phyloP scores from a whole-genome alignment of 1,140 invertebrate genomes.

The Vollenhovia emeryi region DNA sequence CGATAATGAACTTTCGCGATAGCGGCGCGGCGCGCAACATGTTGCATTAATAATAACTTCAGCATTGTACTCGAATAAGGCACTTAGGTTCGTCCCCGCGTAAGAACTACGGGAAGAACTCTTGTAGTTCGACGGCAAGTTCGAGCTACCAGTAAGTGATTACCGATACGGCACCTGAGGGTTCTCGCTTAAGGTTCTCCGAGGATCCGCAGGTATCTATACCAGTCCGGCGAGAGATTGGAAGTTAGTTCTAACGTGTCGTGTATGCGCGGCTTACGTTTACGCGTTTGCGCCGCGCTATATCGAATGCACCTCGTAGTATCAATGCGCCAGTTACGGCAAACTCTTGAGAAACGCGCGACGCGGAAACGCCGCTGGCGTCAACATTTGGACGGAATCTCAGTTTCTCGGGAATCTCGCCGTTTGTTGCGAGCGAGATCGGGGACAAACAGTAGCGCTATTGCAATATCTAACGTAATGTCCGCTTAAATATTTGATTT shows the following conservation, averaged over 20 bases:
- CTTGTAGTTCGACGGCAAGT: slow-evolving; percentile 47
- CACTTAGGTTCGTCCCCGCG: slow-evolving; percentile 10
- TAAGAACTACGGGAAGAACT: slow-evolving; percentile 39
- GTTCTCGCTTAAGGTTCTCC: slow-evolving; percentile 13
- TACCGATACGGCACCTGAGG: slow-evolving; percentile 37
- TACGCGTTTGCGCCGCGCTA: slow-evolving; percentile 6
- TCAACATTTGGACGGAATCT: slow-evolving; percentile 38
- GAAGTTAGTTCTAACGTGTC: slow-evolving; percentile 29
- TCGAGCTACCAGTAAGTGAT: slow-evolving; percentile 35
- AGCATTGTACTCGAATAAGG: slow-evolving; percentile 30
- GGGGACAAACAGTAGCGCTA: slow-evolving; percentile 33
- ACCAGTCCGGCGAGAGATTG: not conserved
- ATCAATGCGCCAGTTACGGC: slow-evolving; percentile 13
- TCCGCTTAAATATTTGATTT: slow-evolving; percentile 57
- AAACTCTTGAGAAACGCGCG: slow-evolving; percentile 32
- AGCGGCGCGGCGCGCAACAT: slow-evolving; percentile 5
- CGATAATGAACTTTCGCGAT: slow-evolving; percentile 41
- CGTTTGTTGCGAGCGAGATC: slow-evolving; percentile 18
- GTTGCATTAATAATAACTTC: slow-evolving; percentile 49
- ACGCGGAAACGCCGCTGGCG: slow-evolving; percentile 23
- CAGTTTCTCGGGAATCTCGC: slow-evolving; percentile 29
- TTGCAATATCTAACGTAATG: slow-evolving; percentile 58
- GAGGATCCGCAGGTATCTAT: not conserved
- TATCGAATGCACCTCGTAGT: not conserved
- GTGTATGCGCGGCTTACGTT: not conserved